Base-by-base conservation (phyloP, 2,113 vertebrate species). In the Trogon surrucura region DNA sequence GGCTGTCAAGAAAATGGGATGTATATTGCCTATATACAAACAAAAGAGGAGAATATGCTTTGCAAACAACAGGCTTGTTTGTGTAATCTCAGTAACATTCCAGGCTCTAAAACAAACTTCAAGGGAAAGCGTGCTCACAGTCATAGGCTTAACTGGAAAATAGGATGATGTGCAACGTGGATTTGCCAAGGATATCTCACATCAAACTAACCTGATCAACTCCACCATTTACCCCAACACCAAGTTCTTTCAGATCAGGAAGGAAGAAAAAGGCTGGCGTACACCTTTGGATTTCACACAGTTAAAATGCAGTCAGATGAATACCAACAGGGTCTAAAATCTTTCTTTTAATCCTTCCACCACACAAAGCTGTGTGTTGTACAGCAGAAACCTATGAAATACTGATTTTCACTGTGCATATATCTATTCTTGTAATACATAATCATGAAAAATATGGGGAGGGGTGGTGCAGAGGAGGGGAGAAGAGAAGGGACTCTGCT, bases 331-430 rank as follows among this genome's bases (percentile, higher is more conserved):
- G 21, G 22, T 74, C 94, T 91, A 50, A 79, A 74, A 47, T 47
- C 50, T 75, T 58, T 64, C n/a, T 67, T 90, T 84, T 78, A 89
- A 86, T 64, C 34, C 79, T 60, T 96, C 53, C 64, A 87, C 71
- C 93, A 95, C 47, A 38, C 67, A 88, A 94, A 88, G 45, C 47
- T 84, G 53, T 58, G 62, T 51, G 29, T 38, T 84, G 27, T 53
- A 53, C 29, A 62, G 77, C 72, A 95, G 79, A 89, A 85, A 86
- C 16, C 72, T 91, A 64, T 69, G 69, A 82, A 86, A 91, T 54
- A 44, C 54, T 61, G 80, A 61, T 70, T 95, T 89, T 66, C 48
- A 36, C 64, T 71, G 47, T n/a, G 75, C 25, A 10, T 30, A 5
- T 23, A 64, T 79, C 53, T 95, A 41, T 80, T 80, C n/a, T 60